Base-by-base conservation (phyloP, 2,113 vertebrate species). In the Nothocercus nigrocapillus region DNA sequence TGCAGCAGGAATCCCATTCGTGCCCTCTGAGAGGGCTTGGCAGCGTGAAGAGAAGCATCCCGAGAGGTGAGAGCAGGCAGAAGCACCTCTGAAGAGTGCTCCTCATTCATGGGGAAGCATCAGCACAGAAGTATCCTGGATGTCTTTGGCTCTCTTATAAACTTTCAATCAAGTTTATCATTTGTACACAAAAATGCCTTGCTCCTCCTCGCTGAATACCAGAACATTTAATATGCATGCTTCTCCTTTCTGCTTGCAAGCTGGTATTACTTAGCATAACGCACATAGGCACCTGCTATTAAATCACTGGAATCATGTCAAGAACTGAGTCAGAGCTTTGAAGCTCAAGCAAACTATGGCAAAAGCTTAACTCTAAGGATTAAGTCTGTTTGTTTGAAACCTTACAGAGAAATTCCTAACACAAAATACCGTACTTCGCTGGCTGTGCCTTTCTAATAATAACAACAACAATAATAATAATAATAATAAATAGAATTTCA, bases 241-340 rank as follows among this genome's bases (percentile, higher is more conserved):
- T 66, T 90, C 58, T 73, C 47, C 90, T 92, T 94, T 94, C 78
- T 75, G 66, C 78, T 89, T 85, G 73, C 4, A 7, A 72, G 70
- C 38, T 36, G 17, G 49, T 45, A 80, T 95, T 82, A 93, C 85
- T 95, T 95, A 93, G 79, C 51, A 95, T 75, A 93, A 81, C 2
- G 40, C 30, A 86, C 54, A 66, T 67, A 80, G 56, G 22, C 58
- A 95, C 75, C 87, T 93, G 56, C 84, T 95, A 73, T 62, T 93
- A 89, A 64, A 61, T 72, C 73, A 74, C 72, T 89, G 89, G 56
- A 89, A 68, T 82, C 51, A 19, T 36, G 13, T 93, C 85, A 96
- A 88, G 83, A 90, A 82, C 82, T 64, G 81, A 94, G 63, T 75
- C 89, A 89, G 53, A 85, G 61, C n/a, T n/a, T 67, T 80, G 79